phyloP scores from a whole-genome alignment of 2,888 invertebrate genomes.

The Ochropleura plecta region DNA sequence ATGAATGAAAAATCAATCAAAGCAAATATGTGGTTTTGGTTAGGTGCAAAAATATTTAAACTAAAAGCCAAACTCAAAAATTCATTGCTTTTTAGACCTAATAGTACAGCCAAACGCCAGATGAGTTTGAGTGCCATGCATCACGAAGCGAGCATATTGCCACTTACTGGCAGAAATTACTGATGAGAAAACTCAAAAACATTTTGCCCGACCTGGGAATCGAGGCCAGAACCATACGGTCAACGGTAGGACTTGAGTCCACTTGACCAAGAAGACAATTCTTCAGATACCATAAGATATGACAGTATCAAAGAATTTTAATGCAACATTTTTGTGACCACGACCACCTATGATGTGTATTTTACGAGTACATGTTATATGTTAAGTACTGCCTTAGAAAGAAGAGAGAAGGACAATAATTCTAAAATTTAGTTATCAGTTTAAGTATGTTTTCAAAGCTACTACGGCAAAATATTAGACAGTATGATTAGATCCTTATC shows the following conservation, averaged over 20 bases:
- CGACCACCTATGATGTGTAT: neutral
- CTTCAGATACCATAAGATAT: too few relatives aligned
- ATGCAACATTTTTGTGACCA: neutral
- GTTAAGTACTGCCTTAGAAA: too few relatives aligned
- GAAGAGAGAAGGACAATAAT: neutral
- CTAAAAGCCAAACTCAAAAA: neutral
- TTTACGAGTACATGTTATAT: too few relatives aligned
- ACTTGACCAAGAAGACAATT: neutral
- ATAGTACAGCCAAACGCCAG: neutral
- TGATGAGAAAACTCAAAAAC: neutral
- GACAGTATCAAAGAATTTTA: neutral
- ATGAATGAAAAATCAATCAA: conserved; percentile 24
- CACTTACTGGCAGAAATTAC: neutral
- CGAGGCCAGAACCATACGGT: neutral
- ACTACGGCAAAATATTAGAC: neutral
- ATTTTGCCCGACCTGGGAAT: neutral
- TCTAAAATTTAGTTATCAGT: neutral
- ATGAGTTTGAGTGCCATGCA: neutral
- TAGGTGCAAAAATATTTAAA: neutral
- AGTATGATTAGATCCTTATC: neutral
- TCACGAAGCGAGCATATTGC: neutral
- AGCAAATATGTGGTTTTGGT: conserved; percentile 14
- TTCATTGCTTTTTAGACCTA: neutral
- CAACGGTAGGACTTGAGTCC: neutral
- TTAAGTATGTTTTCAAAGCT: neutral